These are phyloP conservation scores for Trachelus troglodyta DNA, from an alignment of 2,888 invertebrate species.

Conservation along the genomic window DNA sequence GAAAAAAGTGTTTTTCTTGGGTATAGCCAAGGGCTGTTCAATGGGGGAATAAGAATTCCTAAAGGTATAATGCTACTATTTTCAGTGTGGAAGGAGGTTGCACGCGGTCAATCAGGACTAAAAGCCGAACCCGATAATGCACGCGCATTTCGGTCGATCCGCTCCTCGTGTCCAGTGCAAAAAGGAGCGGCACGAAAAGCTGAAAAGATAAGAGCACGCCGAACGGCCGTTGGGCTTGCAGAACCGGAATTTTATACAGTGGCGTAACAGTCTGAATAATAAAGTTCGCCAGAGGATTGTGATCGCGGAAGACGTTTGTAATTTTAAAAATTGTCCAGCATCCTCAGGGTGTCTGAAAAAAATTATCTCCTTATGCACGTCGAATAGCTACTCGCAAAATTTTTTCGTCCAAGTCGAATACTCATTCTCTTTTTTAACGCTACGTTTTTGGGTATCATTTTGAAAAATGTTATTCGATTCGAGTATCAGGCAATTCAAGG, in stretches of 20 bases:
- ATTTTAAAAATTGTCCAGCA: background rate
- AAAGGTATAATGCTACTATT: background rate
- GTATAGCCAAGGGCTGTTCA: background rate
- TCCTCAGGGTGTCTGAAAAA: background rate
- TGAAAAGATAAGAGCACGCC: constrained; percentile 25
- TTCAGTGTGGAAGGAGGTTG: background rate
- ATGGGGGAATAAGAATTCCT: background rate
- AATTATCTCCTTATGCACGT: background rate
- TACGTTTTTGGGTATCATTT: background rate
- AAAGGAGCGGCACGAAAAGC: constrained; percentile 19
- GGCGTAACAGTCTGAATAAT: constrained; percentile 54
- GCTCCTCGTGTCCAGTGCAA: constrained; percentile 16
- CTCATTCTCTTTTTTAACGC: background rate
- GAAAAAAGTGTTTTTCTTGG: background rate
- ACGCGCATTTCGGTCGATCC: constrained; percentile 32
- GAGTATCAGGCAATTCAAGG: background rate
- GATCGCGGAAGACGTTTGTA: background rate
- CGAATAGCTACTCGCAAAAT: background rate
- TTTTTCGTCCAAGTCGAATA: background rate
- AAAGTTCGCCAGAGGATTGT: constrained; percentile 9
- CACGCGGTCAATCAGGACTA: background rate
- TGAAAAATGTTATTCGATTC: background rate
- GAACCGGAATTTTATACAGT: constrained; percentile 64
- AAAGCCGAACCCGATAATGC: constrained; percentile 35
- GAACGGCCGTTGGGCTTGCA: constrained; percentile 45